These are phyloP conservation scores for Macaca nemestrina DNA, from an alignment of 2,113 vertebrate species.

Conservation along the genomic window DNA sequence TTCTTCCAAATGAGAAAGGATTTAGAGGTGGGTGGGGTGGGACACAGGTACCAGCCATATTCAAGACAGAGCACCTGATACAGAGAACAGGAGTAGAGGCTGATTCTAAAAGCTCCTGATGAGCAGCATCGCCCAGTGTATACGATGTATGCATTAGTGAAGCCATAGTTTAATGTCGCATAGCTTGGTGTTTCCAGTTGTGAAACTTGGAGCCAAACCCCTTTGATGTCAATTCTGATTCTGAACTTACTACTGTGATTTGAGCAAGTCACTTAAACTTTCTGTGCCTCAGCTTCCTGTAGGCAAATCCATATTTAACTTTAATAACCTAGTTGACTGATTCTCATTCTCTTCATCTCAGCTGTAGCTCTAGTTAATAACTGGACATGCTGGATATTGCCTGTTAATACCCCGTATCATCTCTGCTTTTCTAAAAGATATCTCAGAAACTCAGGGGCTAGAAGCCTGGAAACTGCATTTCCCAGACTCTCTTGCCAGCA, in stretches of 20 bases:
- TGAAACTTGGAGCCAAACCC: not conserved
- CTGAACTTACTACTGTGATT: not conserved
- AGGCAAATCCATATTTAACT: not conserved
- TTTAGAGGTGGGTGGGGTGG: too few relatives aligned
- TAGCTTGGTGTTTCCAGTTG: not conserved
- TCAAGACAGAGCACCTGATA: not conserved
- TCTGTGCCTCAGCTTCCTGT: not conserved
- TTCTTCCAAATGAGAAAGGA: not conserved
- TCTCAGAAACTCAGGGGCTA: not conserved
- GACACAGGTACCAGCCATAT: not conserved
- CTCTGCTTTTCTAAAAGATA: not conserved
- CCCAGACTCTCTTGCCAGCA: not conserved
- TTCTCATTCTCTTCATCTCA: not conserved
- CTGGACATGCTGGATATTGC: not conserved
- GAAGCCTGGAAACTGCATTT: constrained; percentile 10
- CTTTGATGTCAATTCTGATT: not conserved
- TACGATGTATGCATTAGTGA: accelerated
- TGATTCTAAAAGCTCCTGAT: not conserved
- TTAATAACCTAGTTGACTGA: not conserved
- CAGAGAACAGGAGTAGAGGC: not conserved
- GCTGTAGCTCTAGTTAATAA: not conserved
- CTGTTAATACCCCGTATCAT: not conserved
- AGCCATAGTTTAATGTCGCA: not conserved
- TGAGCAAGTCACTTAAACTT: not conserved
- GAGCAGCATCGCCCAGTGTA: not conserved